phyloP scores from a whole-genome alignment of 2,888 invertebrate genomes.

The Thymelicus lineola region DNA sequence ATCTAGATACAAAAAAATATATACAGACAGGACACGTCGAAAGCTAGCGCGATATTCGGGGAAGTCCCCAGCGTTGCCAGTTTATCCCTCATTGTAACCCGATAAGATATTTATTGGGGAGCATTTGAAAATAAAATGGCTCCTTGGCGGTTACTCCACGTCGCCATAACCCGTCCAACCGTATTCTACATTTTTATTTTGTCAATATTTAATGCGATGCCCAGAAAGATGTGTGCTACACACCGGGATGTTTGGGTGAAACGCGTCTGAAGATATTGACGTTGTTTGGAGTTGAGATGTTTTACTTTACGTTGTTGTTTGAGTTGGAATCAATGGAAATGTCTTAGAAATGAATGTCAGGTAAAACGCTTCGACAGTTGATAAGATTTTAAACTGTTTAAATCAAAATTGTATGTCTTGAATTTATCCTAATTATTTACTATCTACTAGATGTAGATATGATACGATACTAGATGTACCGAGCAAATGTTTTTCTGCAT shows the following conservation, averaged over 20 bases:
- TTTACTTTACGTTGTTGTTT: too few species aligned
- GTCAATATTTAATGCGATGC: slow-evolving; percentile 83
- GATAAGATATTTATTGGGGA: slow-evolving; percentile 84
- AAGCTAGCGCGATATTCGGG: slow-evolving; percentile 8
- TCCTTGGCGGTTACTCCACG: slow-evolving; percentile 70
- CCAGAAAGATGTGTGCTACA: slow-evolving; percentile 51
- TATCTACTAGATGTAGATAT: too few species aligned
- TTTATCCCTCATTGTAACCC: slow-evolving; percentile 79
- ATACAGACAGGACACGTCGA: neutral
- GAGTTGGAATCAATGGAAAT: too few species aligned
- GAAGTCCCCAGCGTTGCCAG: slow-evolving; percentile 41
- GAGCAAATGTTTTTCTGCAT: too few species aligned
- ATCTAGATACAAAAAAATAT: neutral
- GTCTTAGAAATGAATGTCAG: too few species aligned
- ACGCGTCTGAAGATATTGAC: slow-evolving; percentile 16
- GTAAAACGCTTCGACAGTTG: too few species aligned
- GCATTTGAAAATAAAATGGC: slow-evolving; percentile 78
- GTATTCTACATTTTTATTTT: slow-evolving; percentile 83
- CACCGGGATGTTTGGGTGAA: slow-evolving; percentile 27
- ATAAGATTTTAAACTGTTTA: too few species aligned
- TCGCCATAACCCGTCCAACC: slow-evolving; percentile 72
- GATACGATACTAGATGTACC: too few species aligned
- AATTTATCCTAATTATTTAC: too few species aligned
- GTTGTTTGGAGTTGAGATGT: too few species aligned
- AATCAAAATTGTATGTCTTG: too few species aligned